Evolutionary conservation across 2,888 invertebrate species (phyloP), one percentile per base, ranked within the genome.

Genomic region (Amitus sp.): DNA sequence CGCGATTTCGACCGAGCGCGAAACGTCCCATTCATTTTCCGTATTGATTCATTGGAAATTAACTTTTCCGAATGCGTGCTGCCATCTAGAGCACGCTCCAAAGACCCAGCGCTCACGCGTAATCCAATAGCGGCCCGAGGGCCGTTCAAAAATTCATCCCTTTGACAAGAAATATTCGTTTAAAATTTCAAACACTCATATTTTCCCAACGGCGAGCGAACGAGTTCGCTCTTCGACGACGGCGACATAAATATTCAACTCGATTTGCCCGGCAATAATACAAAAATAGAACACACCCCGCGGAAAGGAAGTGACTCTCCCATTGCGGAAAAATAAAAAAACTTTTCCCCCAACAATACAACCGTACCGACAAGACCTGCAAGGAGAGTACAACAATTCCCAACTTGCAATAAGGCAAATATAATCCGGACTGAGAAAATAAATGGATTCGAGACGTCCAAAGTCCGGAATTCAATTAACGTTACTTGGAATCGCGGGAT

Each of bases 381-480:
- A n/a, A n/a, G 17, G 10, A 30, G 47, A 33, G 33, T 47, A 33
- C 19, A 33, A 47, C 47, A 33, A 47, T 34, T 47, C 34, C 47
- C 10, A 47, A 47, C 12, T 47, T 47, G n/a, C 47, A 47, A 47
- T 47, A 47, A 47, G 33, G 47, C 34, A 47, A 34, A 33, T 23
- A 33, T 34, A 47, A 20, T 23, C 42, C 56, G n/a, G n/a, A n/a
- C 19, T 39, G 59, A 37, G 37, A 65, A 64, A 62, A 53, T 57
- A 63, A 56, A 57, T 60, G 65, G 58, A 61, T 62, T 20, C 39
- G 48, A 42, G 55, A 39, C 62, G 57, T 43, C 51, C 57, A 47
- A 51, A 55, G 47, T 49, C 47, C 47, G 57, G 55, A 60, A 62
- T 66, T 57, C 59, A 50, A 63, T 63, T 63, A 54, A 51, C 55